phyloP scores from a whole-genome alignment of 2,888 invertebrate genomes.

The Pyrochroa serraticornis region DNA sequence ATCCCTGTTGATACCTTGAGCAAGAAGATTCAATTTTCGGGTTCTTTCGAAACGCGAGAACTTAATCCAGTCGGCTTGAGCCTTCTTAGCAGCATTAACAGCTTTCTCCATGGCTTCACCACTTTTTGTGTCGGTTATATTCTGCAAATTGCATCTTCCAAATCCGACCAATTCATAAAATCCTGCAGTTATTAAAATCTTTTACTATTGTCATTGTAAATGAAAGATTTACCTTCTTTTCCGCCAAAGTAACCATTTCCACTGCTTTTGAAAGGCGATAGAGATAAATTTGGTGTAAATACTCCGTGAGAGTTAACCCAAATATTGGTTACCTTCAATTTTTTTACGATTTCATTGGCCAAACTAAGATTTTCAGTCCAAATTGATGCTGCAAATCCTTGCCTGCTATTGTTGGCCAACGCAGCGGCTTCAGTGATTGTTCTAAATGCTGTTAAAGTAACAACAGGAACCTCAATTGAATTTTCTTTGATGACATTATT shows the following conservation, averaged over 20 bases:
- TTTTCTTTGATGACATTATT: conserved; percentile 42
- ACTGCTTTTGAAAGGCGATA: conserved; percentile 60
- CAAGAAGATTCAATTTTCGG: conserved; percentile 38
- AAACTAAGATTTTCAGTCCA: conserved; percentile 64
- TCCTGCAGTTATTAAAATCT: conserved; percentile 11
- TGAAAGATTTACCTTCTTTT: conserved; percentile 42
- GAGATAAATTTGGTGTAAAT: conserved; percentile 59
- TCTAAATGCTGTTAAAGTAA: conserved; percentile 60
- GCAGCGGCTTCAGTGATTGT: conserved; percentile 63
- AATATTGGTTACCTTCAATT: conserved; percentile 59
- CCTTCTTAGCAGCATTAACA: conserved; percentile 60
- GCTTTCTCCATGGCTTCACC: conserved; percentile 55
- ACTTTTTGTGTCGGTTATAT: conserved; percentile 9
- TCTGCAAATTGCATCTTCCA: conserved; percentile 7
- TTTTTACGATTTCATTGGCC: conserved; percentile 61
- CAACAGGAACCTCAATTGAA: conserved; percentile 53
- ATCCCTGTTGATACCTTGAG: conserved; percentile 31
- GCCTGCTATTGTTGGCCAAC: conserved; percentile 62
- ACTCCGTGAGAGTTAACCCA: conserved; percentile 64
- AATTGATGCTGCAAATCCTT: conserved; percentile 61
- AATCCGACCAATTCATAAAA: conserved; percentile 16
- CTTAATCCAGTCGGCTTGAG: conserved; percentile 54
- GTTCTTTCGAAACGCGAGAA: conserved; percentile 33
- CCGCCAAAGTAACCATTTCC: conserved; percentile 62
- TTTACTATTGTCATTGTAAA: no score